These are phyloP conservation scores for Octodon degus DNA, from an alignment of 2,113 vertebrate genomes.

Conservation along the genomic window DNA sequence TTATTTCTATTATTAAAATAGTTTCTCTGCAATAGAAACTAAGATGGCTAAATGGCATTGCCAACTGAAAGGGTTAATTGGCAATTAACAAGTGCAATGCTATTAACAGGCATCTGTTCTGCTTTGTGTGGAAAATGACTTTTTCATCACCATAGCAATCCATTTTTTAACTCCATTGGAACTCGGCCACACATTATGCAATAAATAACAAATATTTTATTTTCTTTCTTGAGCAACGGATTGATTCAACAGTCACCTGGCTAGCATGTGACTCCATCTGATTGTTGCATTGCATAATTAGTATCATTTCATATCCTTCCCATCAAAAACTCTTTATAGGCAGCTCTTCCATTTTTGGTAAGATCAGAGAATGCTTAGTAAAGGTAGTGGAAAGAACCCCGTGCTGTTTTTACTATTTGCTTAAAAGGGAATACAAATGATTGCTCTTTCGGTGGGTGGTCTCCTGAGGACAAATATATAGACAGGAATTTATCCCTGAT, in stretches of 20 bases:
- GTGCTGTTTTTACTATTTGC: background rate
- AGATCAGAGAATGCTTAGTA: background rate
- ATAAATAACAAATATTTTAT: conserved; percentile 52
- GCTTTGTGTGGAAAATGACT: conserved; percentile 74
- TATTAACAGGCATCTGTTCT: conserved; percentile 72
- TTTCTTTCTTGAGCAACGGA: conserved; percentile 18
- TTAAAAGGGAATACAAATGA: conserved; percentile 29
- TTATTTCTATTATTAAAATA: conserved; percentile 63
- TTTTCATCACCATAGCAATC: conserved; percentile 80
- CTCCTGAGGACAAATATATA: background rate
- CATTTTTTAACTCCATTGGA: conserved; percentile 65
- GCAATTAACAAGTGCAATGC: conserved; percentile 68
- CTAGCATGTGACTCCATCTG: conserved; percentile 18
- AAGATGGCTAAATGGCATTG: conserved; percentile 59
- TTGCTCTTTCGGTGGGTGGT: background rate
- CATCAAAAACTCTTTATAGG: conserved; percentile 35
- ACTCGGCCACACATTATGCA: conserved; percentile 59
- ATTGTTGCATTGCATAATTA: background rate
- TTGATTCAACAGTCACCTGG: conserved; percentile 19
- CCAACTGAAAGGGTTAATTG: conserved; percentile 80
- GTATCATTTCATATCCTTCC: conserved; percentile 34
- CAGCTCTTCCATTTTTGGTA: background rate
- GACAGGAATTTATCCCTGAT: background rate
- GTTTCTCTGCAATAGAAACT: conserved; percentile 44
- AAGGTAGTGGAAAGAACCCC: background rate